These are phyloP conservation scores for Halcyon malimbica DNA, from an alignment of 2,113 vertebrate genomes.

Conservation along the genomic window DNA sequence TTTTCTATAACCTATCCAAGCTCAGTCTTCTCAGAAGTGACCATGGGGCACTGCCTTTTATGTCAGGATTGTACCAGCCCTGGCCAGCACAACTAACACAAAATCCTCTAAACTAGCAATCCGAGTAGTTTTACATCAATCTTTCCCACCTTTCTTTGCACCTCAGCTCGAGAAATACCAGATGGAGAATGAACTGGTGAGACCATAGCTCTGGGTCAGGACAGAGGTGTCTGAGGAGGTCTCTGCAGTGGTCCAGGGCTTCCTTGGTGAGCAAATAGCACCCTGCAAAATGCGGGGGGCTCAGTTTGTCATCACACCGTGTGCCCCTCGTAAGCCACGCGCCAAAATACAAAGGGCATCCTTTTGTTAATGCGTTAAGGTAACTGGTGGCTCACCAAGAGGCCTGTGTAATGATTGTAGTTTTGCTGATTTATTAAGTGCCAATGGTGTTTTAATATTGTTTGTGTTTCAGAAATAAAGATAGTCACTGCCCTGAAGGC, in stretches of 20 bases:
- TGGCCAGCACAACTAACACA: not conserved
- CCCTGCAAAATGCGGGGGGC: not conserved
- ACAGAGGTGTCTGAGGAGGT: not conserved
- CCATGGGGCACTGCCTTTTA: not conserved
- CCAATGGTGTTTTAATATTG: constrained; percentile 59
- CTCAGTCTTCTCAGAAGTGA: not conserved
- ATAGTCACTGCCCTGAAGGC: constrained; percentile 52
- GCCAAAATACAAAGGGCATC: not conserved
- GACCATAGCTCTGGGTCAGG: not conserved
- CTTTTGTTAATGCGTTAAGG: not conserved
- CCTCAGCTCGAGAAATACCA: not conserved
- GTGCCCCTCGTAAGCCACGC: fast-evolving
- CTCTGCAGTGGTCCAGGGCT: not conserved
- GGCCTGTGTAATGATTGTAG: constrained; percentile 9
- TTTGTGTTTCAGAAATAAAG: constrained; percentile 67
- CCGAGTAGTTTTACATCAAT: not conserved
- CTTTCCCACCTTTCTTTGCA: not conserved
- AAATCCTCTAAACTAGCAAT: not conserved
- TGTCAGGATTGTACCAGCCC: not conserved
- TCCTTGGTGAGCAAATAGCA: not conserved
- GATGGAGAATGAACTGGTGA: not conserved
- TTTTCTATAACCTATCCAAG: not conserved
- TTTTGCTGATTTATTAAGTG: constrained; percentile 66
- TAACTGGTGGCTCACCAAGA: constrained; percentile 12
- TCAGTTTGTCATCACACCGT: fast-evolving